phyloP scores from a whole-genome alignment of 2,888 invertebrate genomes.

The Rosalia funebris region DNA sequence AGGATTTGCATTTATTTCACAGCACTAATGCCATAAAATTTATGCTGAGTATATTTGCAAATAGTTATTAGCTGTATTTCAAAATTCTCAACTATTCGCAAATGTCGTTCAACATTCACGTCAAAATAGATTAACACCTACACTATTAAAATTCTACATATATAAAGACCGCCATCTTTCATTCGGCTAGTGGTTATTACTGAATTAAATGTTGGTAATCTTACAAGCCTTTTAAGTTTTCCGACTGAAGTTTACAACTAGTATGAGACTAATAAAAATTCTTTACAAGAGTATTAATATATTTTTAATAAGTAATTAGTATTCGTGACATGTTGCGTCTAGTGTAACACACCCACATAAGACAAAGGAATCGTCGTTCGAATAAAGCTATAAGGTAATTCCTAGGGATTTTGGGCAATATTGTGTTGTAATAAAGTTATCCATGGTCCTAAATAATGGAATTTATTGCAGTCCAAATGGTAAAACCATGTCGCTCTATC shows the following conservation, averaged over 20 bases:
- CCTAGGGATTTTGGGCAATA: constrained; percentile 12
- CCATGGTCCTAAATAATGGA: constrained; percentile 45
- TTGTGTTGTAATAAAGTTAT: constrained; percentile 47
- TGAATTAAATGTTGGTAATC: no score
- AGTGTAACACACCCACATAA: constrained; percentile 21
- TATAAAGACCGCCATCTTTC: no score
- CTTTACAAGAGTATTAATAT: constrained; percentile 19
- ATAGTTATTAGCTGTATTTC: no score
- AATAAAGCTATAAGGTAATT: constrained; percentile 26
- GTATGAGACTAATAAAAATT: constrained; percentile 9
- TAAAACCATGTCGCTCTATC: constrained; percentile 47
- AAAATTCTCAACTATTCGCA: no score
- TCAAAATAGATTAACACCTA: no score
- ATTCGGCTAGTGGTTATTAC: no score
- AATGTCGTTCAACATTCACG: no score
- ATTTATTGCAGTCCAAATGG: constrained; percentile 49
- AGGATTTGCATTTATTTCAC: no score
- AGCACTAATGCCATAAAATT: no score
- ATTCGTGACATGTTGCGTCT: constrained; percentile 9
- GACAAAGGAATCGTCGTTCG: constrained; percentile 22
- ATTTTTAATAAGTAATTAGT: constrained; percentile 23
- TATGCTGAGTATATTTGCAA: no score
- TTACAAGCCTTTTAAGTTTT: constrained; percentile 2
- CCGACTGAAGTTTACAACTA: not conserved
- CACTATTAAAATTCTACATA: no score